phyloP scores from a whole-genome alignment of 2,797 vertebrate genomes.

The Numenius phaeopus region DNA sequence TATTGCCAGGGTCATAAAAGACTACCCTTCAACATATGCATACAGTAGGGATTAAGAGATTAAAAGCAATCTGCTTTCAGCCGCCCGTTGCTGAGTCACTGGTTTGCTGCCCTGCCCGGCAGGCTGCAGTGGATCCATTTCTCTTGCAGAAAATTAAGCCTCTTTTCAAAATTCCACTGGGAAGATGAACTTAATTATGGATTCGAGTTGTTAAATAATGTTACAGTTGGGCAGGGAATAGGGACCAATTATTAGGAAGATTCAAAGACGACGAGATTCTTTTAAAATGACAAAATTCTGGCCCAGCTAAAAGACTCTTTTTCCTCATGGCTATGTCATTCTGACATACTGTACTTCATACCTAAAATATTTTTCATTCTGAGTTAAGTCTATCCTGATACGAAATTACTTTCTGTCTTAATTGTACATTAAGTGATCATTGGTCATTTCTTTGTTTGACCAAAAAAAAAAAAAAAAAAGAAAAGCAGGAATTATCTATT shows the following conservation, averaged over 20 bases:
- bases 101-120: constrained; percentile 1
- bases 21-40: background rate
- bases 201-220: constrained; percentile 50
- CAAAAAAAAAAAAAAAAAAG: background rate
- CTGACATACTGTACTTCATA: background rate
- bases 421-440: background rate
- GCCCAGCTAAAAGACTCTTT: background rate
- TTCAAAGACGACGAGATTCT: background rate
- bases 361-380: background rate
- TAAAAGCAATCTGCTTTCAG: constrained; percentile 15
- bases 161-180: constrained; percentile 58
- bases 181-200: constrained; percentile 66
- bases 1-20: background rate
- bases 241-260: constrained; percentile 4
- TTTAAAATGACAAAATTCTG: background rate
- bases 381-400: background rate
- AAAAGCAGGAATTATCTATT: background rate
- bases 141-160: constrained; percentile 54
- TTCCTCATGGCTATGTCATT: background rate
- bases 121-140: background rate
- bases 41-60: constrained; percentile 43
- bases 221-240: constrained; percentile 33
- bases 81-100: constrained; percentile 39
- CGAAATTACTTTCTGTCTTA: background rate
- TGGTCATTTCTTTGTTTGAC: background rate